Evolutionary conservation across 2,113 vertebrate species (phyloP).

Genomic region (Pristiophorus japonicus): DNA sequence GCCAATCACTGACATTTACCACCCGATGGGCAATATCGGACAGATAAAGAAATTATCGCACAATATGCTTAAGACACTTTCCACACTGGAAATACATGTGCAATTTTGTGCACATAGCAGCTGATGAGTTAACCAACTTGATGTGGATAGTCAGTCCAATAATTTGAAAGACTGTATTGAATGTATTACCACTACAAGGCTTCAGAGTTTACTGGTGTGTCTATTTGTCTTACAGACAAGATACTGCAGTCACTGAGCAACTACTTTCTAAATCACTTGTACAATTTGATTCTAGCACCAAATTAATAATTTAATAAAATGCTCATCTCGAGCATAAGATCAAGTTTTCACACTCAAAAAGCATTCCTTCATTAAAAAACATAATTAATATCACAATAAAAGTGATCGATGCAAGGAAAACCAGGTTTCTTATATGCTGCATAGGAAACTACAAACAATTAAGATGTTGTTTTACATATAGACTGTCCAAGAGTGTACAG

Average conservation of each 20-base stretch:
- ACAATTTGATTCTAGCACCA: background rate
- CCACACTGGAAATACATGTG: background rate
- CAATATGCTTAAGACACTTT: background rate
- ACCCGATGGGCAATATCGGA: background rate
- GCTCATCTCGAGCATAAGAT: background rate
- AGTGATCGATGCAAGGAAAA: background rate
- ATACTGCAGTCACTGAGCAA: background rate
- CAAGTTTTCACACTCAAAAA: background rate
- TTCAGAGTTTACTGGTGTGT: background rate
- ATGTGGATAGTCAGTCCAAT: background rate
- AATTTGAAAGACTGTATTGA: background rate
- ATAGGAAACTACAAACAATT: background rate
- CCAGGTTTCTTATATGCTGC: background rate
- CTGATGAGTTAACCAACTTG: background rate
- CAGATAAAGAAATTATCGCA: background rate
- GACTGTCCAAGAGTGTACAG: too few relatives aligned
- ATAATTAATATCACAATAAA: background rate
- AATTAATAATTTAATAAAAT: conserved; percentile 11
- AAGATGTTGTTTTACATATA: background rate
- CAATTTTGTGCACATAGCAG: background rate
- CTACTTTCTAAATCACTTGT: background rate
- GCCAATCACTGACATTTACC: background rate
- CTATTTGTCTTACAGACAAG: background rate
- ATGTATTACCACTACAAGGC: background rate
- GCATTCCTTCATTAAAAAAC: background rate